Conservation (phyloP, 2,113 vertebrate genomes). For the Ochotona curzoniae region DNA sequence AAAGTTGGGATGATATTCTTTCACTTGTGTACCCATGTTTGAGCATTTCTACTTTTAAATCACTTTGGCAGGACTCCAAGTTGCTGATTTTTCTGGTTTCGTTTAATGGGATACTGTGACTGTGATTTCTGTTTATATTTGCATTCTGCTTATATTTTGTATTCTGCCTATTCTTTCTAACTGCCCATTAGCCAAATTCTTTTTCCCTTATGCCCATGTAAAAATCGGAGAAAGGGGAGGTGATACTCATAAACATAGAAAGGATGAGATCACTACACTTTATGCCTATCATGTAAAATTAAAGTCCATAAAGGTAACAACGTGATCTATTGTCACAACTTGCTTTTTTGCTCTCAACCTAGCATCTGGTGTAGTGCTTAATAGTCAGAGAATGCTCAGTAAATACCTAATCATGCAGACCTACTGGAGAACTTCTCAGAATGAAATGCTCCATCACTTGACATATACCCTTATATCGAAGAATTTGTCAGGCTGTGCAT, state of each 20-base stretch:
- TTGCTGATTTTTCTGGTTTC: not conserved
- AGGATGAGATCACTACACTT: not conserved
- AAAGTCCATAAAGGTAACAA: not conserved
- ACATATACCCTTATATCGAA: not conserved
- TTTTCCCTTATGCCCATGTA: not conserved
- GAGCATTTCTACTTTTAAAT: constrained; percentile 4
- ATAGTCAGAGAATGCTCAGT: not conserved
- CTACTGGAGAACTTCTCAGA: not conserved
- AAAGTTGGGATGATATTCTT: not conserved
- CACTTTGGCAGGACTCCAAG: not conserved
- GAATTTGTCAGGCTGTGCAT: not conserved
- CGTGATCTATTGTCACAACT: not conserved
- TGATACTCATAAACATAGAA: not conserved
- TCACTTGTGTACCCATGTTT: not conserved
- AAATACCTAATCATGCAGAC: not conserved
- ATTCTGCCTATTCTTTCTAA: not conserved
- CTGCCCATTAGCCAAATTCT: not conserved
- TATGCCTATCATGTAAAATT: not conserved
- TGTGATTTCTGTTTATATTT: not conserved
- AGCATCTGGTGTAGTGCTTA: not conserved
- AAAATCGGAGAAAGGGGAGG: not conserved
- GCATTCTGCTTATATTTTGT: not conserved
- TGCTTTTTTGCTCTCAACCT: not conserved
- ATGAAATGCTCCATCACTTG: not conserved
- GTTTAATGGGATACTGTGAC: not conserved